These are phyloP conservation scores for Mesocricetus auratus DNA, from an alignment of 2,113 vertebrate genomes.

Conservation along the genomic window DNA sequence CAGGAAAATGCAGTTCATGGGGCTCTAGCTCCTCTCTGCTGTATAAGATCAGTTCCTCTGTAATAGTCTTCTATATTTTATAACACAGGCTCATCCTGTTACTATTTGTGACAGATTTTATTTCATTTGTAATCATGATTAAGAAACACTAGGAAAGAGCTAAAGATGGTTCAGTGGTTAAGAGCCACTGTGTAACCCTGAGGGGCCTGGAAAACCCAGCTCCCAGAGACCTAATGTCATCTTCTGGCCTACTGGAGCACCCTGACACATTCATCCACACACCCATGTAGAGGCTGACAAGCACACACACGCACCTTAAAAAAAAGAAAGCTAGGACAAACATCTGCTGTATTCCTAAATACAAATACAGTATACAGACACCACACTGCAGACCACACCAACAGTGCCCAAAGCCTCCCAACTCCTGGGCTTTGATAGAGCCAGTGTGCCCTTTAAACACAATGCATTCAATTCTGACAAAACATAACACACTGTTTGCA, in stretches of 20 bases:
- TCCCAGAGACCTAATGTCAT: neutral
- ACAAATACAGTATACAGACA: neutral
- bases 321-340: neutral
- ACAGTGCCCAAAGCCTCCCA: neutral
- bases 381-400: neutral
- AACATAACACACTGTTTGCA: neutral
- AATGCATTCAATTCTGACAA: slow-evolving; percentile 18
- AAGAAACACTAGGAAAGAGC: neutral
- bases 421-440: neutral
- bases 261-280: neutral
- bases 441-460: neutral
- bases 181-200: neutral
- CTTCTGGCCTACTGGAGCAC: neutral
- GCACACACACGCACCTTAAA: neutral
- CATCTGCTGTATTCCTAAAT: neutral
- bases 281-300: neutral
- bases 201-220: neutral
- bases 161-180: neutral
- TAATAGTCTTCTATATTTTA: neutral
- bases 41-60: neutral
- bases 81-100: neutral
- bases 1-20: neutral
- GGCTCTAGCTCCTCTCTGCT: neutral
- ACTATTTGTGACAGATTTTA: neutral
- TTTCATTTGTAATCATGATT: slow-evolving; percentile 2